Conservation (phyloP, 2,113 vertebrate species). For the Ceratotherium simum region DNA sequence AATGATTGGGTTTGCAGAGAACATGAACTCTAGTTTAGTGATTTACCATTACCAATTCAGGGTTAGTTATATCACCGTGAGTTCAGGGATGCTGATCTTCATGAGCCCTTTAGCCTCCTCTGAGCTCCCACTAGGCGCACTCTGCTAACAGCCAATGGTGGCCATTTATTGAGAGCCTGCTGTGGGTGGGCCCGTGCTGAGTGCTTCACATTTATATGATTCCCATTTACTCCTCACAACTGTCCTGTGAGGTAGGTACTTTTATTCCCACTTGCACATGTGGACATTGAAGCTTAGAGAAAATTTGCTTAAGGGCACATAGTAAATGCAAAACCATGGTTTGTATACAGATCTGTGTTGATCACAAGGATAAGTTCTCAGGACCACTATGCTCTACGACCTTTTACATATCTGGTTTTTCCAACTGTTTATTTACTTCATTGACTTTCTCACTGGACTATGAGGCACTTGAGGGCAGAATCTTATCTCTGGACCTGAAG, state of each 20-base stretch:
- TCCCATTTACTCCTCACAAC: not conserved
- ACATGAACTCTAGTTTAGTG: no score
- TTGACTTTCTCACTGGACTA: not conserved
- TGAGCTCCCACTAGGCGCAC: not conserved
- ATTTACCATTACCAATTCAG: not conserved
- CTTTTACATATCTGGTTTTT: not conserved
- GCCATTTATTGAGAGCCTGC: not conserved
- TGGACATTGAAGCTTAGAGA: not conserved
- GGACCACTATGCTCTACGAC: not conserved
- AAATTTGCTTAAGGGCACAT: not conserved
- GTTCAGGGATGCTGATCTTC: not conserved
- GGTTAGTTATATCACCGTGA: not conserved
- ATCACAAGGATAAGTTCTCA: not conserved
- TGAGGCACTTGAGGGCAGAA: not conserved
- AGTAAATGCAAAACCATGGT: not conserved
- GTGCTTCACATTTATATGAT: not conserved
- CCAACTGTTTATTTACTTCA: not conserved
- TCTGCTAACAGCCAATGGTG: not conserved
- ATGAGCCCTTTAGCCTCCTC: not conserved
- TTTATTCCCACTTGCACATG: not conserved
- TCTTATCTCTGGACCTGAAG: not conserved
- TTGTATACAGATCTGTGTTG: not conserved
- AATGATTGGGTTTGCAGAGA: not conserved
- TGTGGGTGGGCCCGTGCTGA: rapidly evolving
- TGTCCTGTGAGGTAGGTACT: not conserved